These are phyloP conservation scores for Bryconaethiops microstoma DNA, from an alignment of 2,797 vertebrate genomes.

Conservation along the genomic window DNA sequence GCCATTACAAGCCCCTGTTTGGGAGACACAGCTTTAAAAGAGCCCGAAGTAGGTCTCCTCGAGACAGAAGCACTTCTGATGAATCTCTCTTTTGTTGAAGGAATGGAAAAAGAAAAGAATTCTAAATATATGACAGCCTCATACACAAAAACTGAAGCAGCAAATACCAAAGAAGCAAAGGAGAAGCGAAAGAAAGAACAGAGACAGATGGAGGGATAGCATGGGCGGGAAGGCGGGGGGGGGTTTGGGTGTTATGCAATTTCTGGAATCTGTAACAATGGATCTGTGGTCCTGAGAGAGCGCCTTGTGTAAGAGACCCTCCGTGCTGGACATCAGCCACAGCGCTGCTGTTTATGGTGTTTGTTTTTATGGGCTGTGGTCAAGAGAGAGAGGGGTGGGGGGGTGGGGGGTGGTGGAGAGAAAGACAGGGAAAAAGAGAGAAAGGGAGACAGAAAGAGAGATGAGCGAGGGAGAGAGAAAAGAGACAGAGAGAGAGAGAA, in stretches of 20 bases:
- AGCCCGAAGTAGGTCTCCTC: too few relatives aligned
- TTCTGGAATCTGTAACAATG: slow-evolving; percentile 47
- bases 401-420: background rate
- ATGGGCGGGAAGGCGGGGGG: background rate
- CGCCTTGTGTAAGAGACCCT: slow-evolving; percentile 32
- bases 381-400: slow-evolving; percentile 2
- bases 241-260: slow-evolving; percentile 50
- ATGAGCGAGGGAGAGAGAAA: background rate
- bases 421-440: background rate
- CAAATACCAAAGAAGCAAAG: slow-evolving; percentile 37
- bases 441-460: background rate
- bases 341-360: slow-evolving; percentile 8
- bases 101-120: slow-evolving; percentile 9
- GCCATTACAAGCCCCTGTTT: too few relatives aligned
- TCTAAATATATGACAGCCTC: slow-evolving; percentile 49
- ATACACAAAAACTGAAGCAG: slow-evolving; percentile 15
- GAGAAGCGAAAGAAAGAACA: background rate
- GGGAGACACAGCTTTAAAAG: too few relatives aligned
- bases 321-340: slow-evolving; percentile 42
- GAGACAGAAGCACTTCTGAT: too few relatives aligned
- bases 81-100: too few relatives aligned
- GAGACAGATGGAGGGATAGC: slow-evolving; percentile 17
- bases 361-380: slow-evolving; percentile 30
- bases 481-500: background rate
- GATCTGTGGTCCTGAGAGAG: slow-evolving; percentile 28